Evolutionary conservation across 2,113 vertebrate genomes (phyloP).

Genomic region (Cygnus atratus): DNA sequence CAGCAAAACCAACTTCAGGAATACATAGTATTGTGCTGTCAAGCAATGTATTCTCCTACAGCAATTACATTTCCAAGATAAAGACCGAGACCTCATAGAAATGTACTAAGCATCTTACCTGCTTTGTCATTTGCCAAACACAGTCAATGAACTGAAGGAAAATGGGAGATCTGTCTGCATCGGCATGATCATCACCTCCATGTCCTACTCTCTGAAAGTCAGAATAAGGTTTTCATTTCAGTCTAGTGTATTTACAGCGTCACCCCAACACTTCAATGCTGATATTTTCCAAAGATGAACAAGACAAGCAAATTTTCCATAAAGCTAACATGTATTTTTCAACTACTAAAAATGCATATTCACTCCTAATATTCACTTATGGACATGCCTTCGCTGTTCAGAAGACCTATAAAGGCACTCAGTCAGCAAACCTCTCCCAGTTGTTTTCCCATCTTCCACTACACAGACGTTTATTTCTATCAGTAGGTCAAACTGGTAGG

Average conservation of each 20-base stretch:
- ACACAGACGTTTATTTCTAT: background rate
- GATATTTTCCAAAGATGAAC: background rate
- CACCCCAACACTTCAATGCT: background rate
- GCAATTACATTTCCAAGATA: background rate
- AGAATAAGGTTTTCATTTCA: background rate
- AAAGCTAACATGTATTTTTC: background rate
- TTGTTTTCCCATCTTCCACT: background rate
- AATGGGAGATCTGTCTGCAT: constrained; percentile 94
- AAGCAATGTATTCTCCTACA: background rate
- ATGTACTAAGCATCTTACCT: constrained; percentile 78
- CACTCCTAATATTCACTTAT: background rate
- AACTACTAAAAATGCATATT: background rate
- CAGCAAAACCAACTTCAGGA: background rate
- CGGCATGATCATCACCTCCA: constrained; percentile 90
- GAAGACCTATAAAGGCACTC: background rate
- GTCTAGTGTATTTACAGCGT: background rate
- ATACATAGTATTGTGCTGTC: background rate
- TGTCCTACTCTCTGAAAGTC: constrained; percentile 88
- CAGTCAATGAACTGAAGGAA: constrained; percentile 98
- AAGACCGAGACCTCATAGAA: background rate
- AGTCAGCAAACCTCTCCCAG: background rate
- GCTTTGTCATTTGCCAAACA: constrained; percentile 97
- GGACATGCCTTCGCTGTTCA: background rate
- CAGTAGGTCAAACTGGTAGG: background rate
- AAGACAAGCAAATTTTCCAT: background rate